These are phyloP conservation scores for Formica exsecta DNA, from an alignment of 1,140 invertebrate genomes.

Conservation along the genomic window DNA sequence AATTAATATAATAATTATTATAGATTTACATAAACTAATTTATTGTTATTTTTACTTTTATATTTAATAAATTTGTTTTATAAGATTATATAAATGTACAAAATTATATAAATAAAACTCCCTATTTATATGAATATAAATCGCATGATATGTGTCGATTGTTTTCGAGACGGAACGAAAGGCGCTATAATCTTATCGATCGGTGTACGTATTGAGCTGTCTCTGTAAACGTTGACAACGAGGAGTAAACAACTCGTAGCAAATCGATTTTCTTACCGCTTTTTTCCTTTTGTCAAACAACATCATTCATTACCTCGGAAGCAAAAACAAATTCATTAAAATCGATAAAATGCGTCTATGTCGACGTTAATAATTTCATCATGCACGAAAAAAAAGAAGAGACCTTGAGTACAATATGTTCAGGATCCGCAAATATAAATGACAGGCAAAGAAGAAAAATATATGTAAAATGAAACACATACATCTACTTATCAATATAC, in stretches of 20 bases:
- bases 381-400: not conserved
- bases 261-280: conserved; percentile 45
- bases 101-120: no score
- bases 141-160: not conserved
- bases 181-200: not conserved
- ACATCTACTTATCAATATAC: not conserved
- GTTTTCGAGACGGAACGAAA: not conserved
- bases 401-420: not conserved
- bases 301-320: not conserved
- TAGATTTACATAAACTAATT: no score
- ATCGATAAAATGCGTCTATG: not conserved
- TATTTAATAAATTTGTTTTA: no score
- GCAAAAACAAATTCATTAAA: conserved; percentile 55
- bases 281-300: conserved; percentile 5
- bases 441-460: not conserved
- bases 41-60: no score
- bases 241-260: conserved; percentile 48
- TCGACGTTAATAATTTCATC: conserved; percentile 1
- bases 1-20: no score
- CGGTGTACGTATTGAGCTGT: not conserved
- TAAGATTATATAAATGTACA: no score
- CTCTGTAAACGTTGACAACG: conserved; percentile 35
- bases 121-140: not conserved
- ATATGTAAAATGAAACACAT: no score
- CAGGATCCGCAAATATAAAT: not conserved